These are phyloP conservation scores for Gorsachius goisagi DNA, from an alignment of 2,113 vertebrate genomes.

Conservation along the genomic window DNA sequence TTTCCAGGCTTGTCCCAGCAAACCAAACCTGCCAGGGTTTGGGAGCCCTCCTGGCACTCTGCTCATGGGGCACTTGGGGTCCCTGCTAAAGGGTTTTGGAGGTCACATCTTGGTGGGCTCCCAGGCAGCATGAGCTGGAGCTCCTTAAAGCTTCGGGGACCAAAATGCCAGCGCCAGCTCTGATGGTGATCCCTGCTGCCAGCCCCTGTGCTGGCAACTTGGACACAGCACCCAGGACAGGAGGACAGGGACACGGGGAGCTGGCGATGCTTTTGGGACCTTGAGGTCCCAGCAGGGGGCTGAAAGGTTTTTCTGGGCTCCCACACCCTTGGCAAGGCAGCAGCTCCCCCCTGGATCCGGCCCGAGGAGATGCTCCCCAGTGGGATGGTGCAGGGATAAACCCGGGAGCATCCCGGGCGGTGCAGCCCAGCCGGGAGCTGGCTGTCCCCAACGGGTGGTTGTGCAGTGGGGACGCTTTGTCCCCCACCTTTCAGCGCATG, in stretches of 20 bases:
- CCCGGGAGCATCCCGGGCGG: neutral
- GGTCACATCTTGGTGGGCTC: neutral
- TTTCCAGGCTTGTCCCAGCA: neutral
- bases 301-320: neutral
- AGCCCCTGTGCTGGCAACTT: neutral
- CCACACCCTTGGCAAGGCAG: neutral
- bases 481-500: accelerated
- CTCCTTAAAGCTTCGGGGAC: neutral
- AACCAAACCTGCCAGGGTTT: accelerated
- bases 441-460: accelerated
- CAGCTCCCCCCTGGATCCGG: neutral
- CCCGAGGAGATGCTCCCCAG: neutral
- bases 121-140: neutral
- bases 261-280: neutral
- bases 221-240: neutral
- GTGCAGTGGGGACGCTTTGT: neutral
- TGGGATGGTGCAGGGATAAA: neutral
- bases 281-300: too few species aligned
- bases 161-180: neutral
- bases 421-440: neutral
- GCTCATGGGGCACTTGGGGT: accelerated
- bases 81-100: neutral
- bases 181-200: neutral
- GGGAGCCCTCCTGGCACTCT: neutral
- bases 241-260: neutral